Base-by-base conservation (phyloP, 2,797 vertebrate species). In the Aulostomus chinensis region DNA sequence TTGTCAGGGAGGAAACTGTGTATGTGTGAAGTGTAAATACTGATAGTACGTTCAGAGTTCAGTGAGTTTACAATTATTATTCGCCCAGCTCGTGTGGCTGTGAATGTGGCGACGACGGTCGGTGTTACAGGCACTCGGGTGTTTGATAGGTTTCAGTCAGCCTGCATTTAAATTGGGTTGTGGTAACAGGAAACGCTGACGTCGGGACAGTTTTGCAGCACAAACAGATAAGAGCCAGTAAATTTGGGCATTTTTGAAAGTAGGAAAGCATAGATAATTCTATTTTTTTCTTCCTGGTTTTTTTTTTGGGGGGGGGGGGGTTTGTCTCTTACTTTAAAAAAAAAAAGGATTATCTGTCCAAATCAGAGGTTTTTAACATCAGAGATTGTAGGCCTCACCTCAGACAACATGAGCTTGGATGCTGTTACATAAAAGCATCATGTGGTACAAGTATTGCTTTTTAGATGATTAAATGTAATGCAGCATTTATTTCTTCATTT, bases 251-350 rank as follows among this genome's bases (percentile, higher is more conserved):
- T 32, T 11, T 33, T 33, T 21, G 37, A 61, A 41, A 8, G 32
- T 35, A 42, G 49, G 43, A 68, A 63, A 37, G 39, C 22, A 29
- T 52, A 42, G 72, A 78, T 67, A 68, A 85, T n/a, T n/a, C n/a
- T n/a, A n/a, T n/a, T n/a, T n/a, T n/a, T n/a, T n/a, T n/a, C n/a
- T n/a, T n/a, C n/a, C n/a, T n/a, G n/a, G n/a, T n/a, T n/a, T n/a
- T n/a, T n/a, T n/a, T n/a, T n/a, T n/a, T n/a, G n/a, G n/a, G n/a
- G n/a, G n/a, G n/a, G n/a, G n/a, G n/a, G n/a, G n/a, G n/a, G n/a
- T n/a, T n/a, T n/a, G n/a, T n/a, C n/a, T n/a, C n/a, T n/a, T n/a
- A n/a, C n/a, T n/a, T n/a, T n/a, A n/a, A n/a, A n/a, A n/a, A n/a
- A n/a, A n/a, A n/a, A n/a, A n/a, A n/a, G n/a, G n/a, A n/a, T n/a